These are phyloP conservation scores for Ennomos fuscantarius DNA, from an alignment of 2,888 invertebrate genomes.

Conservation along the genomic window DNA sequence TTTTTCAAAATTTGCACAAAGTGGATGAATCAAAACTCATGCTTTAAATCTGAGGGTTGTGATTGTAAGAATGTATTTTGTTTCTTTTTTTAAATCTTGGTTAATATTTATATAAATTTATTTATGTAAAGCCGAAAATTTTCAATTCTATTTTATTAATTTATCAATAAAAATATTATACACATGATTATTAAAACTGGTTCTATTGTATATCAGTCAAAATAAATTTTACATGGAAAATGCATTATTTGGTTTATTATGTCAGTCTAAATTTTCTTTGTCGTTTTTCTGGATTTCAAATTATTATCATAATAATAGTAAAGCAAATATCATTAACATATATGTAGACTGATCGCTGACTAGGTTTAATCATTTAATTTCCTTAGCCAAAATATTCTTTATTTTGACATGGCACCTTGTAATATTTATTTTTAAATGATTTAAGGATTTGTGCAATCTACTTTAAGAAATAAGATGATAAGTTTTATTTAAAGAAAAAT, in stretches of 20 bases:
- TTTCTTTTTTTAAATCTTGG: slow-evolving; percentile 39
- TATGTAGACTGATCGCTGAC: too few relatives aligned
- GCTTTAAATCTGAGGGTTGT: slow-evolving; percentile 70
- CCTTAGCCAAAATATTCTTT: too few relatives aligned
- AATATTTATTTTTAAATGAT: slow-evolving; percentile 10
- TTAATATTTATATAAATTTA: slow-evolving; percentile 6
- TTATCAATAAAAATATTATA: too few relatives aligned
- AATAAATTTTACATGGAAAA: not conserved
- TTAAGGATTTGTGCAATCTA: slow-evolving; percentile 48
- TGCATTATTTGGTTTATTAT: not conserved
- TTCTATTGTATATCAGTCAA: too few relatives aligned
- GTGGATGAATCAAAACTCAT: slow-evolving; percentile 51
- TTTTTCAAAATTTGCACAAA: slow-evolving; percentile 57
- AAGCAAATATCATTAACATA: too few relatives aligned
- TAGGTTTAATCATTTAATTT: too few relatives aligned
- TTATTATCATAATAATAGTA: too few relatives aligned
- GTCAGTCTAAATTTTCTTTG: not conserved
- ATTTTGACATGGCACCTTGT: too few relatives aligned
- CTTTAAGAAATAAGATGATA: slow-evolving; percentile 17
- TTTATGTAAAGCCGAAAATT: not conserved
- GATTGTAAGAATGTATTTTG: slow-evolving; percentile 59
- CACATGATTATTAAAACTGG: too few relatives aligned
- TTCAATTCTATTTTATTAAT: too few relatives aligned
- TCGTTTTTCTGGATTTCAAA: too few relatives aligned
- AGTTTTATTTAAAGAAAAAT: slow-evolving; percentile 5